phyloP scores from a whole-genome alignment of 2,888 invertebrate species.

The Agrotis exclamationis region DNA sequence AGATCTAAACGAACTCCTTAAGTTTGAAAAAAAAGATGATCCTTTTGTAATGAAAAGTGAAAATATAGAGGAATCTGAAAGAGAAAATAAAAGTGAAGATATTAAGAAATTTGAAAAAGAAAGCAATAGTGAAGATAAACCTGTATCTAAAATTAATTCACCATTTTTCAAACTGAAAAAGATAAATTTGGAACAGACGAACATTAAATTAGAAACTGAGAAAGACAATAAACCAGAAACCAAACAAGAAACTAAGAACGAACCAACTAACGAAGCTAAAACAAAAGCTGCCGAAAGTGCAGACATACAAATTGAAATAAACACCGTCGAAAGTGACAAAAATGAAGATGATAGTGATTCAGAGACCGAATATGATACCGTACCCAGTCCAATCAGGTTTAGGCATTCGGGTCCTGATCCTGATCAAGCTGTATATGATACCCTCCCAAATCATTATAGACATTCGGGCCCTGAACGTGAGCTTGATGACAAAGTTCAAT shows the following conservation, averaged over 20 bases:
- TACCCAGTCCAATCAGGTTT: conserved; percentile 31
- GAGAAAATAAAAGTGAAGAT: conserved; percentile 11
- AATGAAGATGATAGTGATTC: conserved; percentile 17
- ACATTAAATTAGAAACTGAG: conserved; percentile 1
- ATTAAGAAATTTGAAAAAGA: conserved; percentile 20
- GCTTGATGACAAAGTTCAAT: conserved; percentile 21
- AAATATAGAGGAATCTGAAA: conserved; percentile 19
- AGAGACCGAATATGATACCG: conserved; percentile 55
- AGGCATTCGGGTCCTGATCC: conserved; percentile 7
- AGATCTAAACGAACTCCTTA: conserved; percentile 67
- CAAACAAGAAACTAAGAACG: conserved; percentile 12
- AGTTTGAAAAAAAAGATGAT: conserved; percentile 37
- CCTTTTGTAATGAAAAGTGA: conserved; percentile 23
- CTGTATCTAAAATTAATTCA: not conserved
- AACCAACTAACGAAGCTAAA: conserved; percentile 15
- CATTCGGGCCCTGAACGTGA: not conserved
- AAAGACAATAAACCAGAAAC: not conserved
- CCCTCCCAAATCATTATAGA: not conserved
- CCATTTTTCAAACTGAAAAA: conserved; percentile 17
- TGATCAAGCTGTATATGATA: conserved; percentile 18
- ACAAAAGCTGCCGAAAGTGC: not conserved
- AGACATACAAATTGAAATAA: conserved; percentile 24
- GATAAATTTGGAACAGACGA: not conserved
- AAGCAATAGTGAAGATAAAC: conserved; percentile 9
- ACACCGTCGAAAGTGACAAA: conserved; percentile 12